Conservation (phyloP, 2,797 vertebrate species). For the Eremophila alpestris region DNA sequence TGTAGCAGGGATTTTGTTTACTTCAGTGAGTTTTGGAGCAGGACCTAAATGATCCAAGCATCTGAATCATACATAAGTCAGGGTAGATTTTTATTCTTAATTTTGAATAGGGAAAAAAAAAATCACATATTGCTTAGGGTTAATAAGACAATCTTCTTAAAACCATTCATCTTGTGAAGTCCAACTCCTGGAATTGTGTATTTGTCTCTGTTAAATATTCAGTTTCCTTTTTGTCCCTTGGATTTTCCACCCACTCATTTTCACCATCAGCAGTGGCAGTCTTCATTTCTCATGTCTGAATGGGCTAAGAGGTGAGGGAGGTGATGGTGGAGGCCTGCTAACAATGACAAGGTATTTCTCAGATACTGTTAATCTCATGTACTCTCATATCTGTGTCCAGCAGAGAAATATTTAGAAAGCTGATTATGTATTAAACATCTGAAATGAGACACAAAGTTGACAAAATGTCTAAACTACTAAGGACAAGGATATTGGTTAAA, state of each 20-base stretch:
- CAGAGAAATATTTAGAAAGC: slow-evolving; percentile 35
- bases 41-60: not conserved
- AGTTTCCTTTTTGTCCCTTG: not conserved
- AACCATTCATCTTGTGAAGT: not conserved
- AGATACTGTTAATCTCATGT: not conserved
- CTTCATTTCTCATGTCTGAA: not conserved
- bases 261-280: not conserved
- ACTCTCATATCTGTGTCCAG: not conserved
- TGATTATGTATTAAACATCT: slow-evolving; percentile 28
- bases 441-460: not conserved
- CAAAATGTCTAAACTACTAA: slow-evolving; percentile 3
- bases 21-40: not conserved
- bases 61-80: not conserved
- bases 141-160: not conserved
- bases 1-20: not conserved
- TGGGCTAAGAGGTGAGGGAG: not conserved
- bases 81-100: not conserved
- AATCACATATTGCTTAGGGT: not conserved
- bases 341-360: not conserved
- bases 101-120: not conserved
- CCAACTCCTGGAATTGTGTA: not conserved
- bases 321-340: not conserved
- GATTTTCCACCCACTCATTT: not conserved
- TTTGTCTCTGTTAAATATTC: slow-evolving; percentile 11
- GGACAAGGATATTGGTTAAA: not conserved